These are phyloP conservation scores for Ceramica pisi DNA, from an alignment of 2,888 invertebrate species.

Conservation along the genomic window DNA sequence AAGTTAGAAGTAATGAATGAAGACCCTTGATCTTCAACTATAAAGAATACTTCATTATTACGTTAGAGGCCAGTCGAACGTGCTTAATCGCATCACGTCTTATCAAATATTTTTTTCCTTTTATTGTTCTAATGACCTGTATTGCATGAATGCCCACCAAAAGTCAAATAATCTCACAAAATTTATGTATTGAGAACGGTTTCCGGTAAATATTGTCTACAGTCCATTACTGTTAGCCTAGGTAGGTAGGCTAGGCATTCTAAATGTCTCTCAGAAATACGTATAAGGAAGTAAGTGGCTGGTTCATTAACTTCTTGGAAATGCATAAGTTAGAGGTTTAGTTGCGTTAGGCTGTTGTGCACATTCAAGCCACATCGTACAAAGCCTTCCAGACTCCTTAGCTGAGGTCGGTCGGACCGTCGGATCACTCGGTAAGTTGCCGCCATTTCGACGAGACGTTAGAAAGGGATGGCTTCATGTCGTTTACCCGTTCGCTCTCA, in stretches of 20 bases:
- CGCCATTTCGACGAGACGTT: constrained; percentile 80
- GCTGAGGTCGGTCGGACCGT: constrained; percentile 62
- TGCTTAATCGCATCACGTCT: constrained; percentile 42
- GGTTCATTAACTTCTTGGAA: constrained; percentile 57
- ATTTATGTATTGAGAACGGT: constrained; percentile 22
- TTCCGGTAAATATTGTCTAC: constrained; percentile 19
- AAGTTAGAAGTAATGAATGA: constrained; percentile 37
- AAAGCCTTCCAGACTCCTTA: constrained; percentile 64
- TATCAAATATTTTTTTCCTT: constrained; percentile 8
- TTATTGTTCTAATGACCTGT: not conserved
- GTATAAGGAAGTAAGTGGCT: constrained; percentile 51
- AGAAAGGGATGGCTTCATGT: constrained; percentile 71
- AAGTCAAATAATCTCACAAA: constrained; percentile 1
- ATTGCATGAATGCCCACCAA: not conserved
- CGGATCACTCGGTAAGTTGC: constrained; percentile 72
- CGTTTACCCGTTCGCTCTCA: constrained; percentile 79
- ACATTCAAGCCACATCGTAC: constrained; percentile 52
- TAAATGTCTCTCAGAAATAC: constrained; percentile 45
- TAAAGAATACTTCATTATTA: constrained; percentile 42
- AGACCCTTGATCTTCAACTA: constrained; percentile 34
- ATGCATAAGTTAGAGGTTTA: constrained; percentile 51
- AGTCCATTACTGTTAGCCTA: constrained; percentile 15
- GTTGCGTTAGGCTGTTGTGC: constrained; percentile 52
- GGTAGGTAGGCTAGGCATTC: constrained; percentile 30
- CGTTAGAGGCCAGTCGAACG: constrained; percentile 21